Evolutionary conservation across 1,140 invertebrate species (phyloP).

Genomic region (Cyrtorhinus lividipennis): DNA sequence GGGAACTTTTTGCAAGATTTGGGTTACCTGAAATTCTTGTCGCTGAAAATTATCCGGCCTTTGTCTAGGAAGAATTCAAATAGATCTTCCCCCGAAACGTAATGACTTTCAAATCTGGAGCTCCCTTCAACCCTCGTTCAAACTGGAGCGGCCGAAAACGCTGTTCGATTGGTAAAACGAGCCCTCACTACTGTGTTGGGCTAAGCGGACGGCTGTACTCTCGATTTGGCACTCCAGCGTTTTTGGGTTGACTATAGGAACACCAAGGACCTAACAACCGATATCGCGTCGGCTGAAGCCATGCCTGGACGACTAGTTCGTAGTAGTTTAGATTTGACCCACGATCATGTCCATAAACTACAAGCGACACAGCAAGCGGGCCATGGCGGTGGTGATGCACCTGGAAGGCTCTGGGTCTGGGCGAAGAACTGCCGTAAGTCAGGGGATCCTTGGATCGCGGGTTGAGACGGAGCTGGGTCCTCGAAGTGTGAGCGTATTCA

Average conservation of each 20-base stretch:
- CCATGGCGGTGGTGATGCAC: background rate
- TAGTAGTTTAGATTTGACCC: background rate
- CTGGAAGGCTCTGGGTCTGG: background rate
- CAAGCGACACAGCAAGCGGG: background rate
- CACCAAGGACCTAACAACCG: background rate
- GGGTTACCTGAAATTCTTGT: background rate
- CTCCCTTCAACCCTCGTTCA: background rate
- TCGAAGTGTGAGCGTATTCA: background rate
- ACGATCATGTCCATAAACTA: background rate
- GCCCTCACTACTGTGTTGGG: background rate
- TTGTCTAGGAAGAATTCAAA: background rate
- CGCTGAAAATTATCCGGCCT: background rate
- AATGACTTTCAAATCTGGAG: background rate
- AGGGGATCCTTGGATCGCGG: background rate
- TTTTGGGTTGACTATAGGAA: background rate
- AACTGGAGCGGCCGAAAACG: background rate
- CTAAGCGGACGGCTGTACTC: background rate
- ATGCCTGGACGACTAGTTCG: background rate
- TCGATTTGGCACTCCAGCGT: background rate
- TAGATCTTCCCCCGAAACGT: background rate
- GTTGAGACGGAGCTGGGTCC: background rate
- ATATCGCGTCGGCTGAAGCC: conserved; percentile 10
- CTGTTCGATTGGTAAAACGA: background rate
- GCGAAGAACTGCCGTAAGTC: background rate
- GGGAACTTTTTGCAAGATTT: background rate